phyloP scores from a whole-genome alignment of 2,113 vertebrate genomes.

The Austrofundulus limnaeus region DNA sequence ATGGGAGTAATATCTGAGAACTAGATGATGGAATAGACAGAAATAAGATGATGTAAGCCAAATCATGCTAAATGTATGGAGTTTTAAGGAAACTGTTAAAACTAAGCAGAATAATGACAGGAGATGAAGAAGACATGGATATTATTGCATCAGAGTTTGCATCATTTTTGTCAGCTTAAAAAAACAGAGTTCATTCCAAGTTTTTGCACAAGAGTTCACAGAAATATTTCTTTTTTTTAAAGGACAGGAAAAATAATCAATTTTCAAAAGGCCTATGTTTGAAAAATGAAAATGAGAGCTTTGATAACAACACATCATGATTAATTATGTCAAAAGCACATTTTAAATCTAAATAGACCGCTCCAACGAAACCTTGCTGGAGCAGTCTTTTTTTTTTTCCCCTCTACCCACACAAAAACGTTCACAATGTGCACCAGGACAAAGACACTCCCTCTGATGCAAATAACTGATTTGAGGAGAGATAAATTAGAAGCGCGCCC shows the following conservation, averaged over 20 bases:
- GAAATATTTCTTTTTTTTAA: too few relatives aligned
- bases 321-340: too few relatives aligned
- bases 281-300: too few relatives aligned
- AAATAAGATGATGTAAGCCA: constrained; percentile 33
- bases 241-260: too few relatives aligned
- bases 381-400: too few relatives aligned
- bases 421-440: constrained; percentile 6
- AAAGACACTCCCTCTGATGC: constrained; percentile 1
- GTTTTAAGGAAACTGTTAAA: constrained; percentile 19
- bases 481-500: constrained; percentile 24
- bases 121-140: not conserved
- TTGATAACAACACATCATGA: too few relatives aligned
- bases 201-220: not conserved
- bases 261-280: too few relatives aligned
- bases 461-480: constrained; percentile 5
- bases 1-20: constrained; percentile 48
- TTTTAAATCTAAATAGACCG: too few relatives aligned
- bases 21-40: constrained; percentile 60
- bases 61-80: constrained; percentile 34
- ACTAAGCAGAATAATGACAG: constrained; percentile 14
- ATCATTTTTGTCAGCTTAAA: not conserved
- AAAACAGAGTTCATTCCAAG: not conserved
- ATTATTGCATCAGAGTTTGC: not conserved
- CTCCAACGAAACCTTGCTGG: too few relatives aligned
- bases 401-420: not conserved